Conservation (phyloP, 2,888 invertebrate species). For the Plusia festucae region DNA sequence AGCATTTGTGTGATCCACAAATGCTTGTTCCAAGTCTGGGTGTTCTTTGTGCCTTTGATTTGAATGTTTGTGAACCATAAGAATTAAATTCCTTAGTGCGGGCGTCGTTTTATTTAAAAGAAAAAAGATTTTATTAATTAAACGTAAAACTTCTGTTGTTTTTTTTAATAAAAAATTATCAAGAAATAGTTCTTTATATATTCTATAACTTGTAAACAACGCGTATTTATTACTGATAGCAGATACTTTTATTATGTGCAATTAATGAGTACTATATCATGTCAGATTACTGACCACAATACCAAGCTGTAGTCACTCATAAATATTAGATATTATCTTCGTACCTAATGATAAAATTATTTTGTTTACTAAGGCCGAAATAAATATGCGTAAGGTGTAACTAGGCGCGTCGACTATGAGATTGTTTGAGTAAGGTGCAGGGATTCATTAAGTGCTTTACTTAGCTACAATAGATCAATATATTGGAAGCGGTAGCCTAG, state of each 20-base stretch:
- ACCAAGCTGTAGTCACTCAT: slow-evolving; percentile 10
- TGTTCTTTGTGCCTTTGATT: too few species aligned
- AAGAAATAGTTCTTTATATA: background rate
- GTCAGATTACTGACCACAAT: slow-evolving; percentile 12
- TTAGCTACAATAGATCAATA: too few species aligned
- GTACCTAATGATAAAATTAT: slow-evolving; percentile 6
- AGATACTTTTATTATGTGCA: background rate
- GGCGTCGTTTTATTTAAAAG: too few species aligned
- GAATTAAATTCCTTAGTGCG: too few species aligned
- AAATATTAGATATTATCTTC: slow-evolving; percentile 18
- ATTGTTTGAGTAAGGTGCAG: background rate
- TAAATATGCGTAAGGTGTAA: background rate
- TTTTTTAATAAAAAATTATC: background rate
- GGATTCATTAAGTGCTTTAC: too few species aligned
- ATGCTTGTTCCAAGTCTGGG: too few species aligned
- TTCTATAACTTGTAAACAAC: background rate
- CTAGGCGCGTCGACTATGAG: background rate
- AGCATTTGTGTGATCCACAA: too few species aligned
- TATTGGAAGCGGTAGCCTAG: too few species aligned
- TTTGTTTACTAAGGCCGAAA: background rate
- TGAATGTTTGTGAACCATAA: too few species aligned
- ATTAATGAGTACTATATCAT: slow-evolving; percentile 21
- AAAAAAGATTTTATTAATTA: too few species aligned
- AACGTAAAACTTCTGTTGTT: background rate
- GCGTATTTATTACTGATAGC: slow-evolving; percentile 7